Conservation (phyloP, 2,888 invertebrate species). For the Torymus aiolomorphi region DNA sequence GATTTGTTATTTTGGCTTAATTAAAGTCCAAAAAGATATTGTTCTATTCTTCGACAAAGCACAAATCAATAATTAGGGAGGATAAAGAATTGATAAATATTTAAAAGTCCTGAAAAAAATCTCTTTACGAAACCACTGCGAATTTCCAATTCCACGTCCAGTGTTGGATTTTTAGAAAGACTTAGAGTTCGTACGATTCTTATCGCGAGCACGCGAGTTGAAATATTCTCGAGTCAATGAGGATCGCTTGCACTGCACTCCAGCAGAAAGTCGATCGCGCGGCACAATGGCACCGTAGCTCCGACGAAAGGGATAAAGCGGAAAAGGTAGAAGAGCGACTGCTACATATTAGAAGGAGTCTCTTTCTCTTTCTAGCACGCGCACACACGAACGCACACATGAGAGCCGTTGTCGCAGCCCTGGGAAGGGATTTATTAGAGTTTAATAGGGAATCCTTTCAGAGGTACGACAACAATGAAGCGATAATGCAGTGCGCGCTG, state of each 20-base stretch:
- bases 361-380: background rate
- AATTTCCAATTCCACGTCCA: background rate
- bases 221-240: slow-evolving; percentile 39
- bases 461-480: slow-evolving; percentile 34
- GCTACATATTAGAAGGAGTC: background rate
- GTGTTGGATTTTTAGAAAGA: slow-evolving; percentile 17
- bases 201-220: background rate
- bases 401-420: background rate
- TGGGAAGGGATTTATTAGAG: slow-evolving; percentile 45
- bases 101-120: too few relatives aligned
- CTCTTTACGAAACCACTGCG: background rate
- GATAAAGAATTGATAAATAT: too few relatives aligned
- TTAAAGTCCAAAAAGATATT: too few relatives aligned
- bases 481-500: slow-evolving; percentile 24
- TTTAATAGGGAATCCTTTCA: slow-evolving; percentile 51
- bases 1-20: too few relatives aligned
- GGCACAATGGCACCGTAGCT: background rate
- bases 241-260: slow-evolving; percentile 21
- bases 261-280: slow-evolving; percentile 29
- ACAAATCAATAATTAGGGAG: too few relatives aligned
- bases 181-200: background rate
- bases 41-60: too few relatives aligned
- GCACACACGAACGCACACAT: too few relatives aligned
- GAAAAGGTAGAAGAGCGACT: background rate
- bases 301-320: background rate